These are phyloP conservation scores for Microcebus lehilahytsara DNA, from an alignment of 2,113 vertebrate species.

Conservation along the genomic window DNA sequence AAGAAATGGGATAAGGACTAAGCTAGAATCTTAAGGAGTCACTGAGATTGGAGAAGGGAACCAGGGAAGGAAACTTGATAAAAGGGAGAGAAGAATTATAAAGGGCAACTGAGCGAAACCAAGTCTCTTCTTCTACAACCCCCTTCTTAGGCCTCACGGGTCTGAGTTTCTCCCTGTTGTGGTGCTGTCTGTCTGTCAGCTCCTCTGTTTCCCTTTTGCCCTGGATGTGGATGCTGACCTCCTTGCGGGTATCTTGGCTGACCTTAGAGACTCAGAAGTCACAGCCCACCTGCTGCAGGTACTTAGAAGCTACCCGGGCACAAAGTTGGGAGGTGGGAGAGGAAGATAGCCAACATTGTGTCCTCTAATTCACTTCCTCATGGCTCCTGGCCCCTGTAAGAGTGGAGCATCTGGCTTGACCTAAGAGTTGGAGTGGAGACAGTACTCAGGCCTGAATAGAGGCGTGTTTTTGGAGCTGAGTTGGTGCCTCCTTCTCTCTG, in stretches of 20 bases:
- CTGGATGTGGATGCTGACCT: constrained; percentile 80
- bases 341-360: not conserved
- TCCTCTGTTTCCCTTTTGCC: constrained; percentile 86
- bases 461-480: not conserved
- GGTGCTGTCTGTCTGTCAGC: constrained; percentile 82
- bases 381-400: not conserved
- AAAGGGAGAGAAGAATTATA: not conserved
- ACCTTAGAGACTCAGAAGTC: constrained; percentile 78
- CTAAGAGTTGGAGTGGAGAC: not conserved
- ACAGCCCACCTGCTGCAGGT: constrained; percentile 85
- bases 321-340: not conserved
- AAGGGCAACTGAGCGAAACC: not conserved
- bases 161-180: constrained; percentile 78
- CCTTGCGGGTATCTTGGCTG: constrained; percentile 66
- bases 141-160: constrained; percentile 73
- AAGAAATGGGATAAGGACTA: not conserved
- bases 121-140: not conserved
- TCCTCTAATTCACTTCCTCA: not conserved
- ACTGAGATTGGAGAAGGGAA: not conserved
- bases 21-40: not conserved
- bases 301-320: not conserved
- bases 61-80: not conserved
- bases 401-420: not conserved
- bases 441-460: not conserved
- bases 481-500: not conserved